phyloP scores from a whole-genome alignment of 2,888 invertebrate genomes.

The Sepioteuthis lessoniana region DNA sequence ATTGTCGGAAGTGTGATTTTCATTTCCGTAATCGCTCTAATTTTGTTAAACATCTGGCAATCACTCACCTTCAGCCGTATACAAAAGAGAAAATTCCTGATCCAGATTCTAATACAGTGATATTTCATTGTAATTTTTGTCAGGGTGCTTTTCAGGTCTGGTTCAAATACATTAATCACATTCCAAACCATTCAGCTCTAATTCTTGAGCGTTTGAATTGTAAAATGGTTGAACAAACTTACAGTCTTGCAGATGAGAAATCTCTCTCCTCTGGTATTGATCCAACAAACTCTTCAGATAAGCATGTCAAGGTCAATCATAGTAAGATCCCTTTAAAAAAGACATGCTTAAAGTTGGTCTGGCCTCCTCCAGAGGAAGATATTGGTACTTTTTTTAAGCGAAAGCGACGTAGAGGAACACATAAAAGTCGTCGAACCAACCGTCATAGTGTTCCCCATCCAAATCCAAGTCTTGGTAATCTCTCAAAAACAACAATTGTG shows the following conservation, averaged over 20 bases:
- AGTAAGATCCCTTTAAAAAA: slow-evolving; percentile 15
- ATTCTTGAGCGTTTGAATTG: slow-evolving; percentile 37
- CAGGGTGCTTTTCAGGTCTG: slow-evolving; percentile 53
- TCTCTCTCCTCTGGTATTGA: background rate
- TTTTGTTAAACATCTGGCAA: slow-evolving; percentile 48
- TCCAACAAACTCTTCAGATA: background rate
- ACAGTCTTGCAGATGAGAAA: background rate
- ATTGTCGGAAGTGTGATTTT: slow-evolving; percentile 41
- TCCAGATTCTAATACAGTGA: background rate
- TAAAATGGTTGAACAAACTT: background rate
- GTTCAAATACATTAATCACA: slow-evolving; percentile 55
- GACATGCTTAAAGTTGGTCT: background rate
- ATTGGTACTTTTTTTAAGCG: slow-evolving; percentile 24
- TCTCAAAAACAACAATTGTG: slow-evolving; percentile 25
- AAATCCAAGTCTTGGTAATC: slow-evolving; percentile 23
- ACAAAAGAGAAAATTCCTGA: background rate
- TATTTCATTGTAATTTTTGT: slow-evolving; percentile 54
- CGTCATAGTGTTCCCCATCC: background rate
- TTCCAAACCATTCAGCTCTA: slow-evolving; percentile 52
- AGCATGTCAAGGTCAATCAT: background rate
- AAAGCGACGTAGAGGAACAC: background rate
- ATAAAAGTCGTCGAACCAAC: background rate
- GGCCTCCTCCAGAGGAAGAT: slow-evolving; percentile 34
- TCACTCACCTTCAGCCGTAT: slow-evolving; percentile 46
- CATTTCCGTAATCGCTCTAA: slow-evolving; percentile 36